Base-by-base conservation (phyloP, 35 echinoderm and acorn worm genomes). In the Hemicentrotus pulcherrimus region DNA sequence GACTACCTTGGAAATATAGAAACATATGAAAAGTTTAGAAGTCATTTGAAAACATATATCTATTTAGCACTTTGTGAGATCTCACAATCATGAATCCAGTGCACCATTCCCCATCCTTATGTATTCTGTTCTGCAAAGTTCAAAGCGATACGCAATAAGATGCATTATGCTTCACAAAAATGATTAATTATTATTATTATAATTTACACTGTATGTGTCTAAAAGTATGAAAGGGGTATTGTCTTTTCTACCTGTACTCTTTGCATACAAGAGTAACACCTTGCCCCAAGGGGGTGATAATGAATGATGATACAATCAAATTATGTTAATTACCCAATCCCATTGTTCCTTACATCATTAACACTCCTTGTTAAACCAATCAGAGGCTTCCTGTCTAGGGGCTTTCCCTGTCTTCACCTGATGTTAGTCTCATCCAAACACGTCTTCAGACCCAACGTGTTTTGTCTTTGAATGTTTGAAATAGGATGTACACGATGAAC, bases 251-350 rank as follows among this genome's bases (percentile, higher is more conserved):
- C 50, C 15, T 55, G 10, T 55, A 55, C 65, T 78, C 7, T n/a
- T 78, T 78, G 1, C 4, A n/a, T n/a, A 8, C 19, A 28, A 78
- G 65, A 78, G 65, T n/a, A 28, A 78, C 65, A n/a, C 65, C 65
- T 78, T 7, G 65, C 19, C 65, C 65, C 28, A 78, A 28, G 28
- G 65, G 65, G 24, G 65, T n/a, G 22, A 78, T 78, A 78, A 78
- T 28, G 61, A 78, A 78, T 78, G 65, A 78, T 78, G 65, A 22
- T 78, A 78, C 65, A 78, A 78, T 78, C 7, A 78, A 24, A 78
- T 78, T 78, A 78, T 78, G n/a, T n/a, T n/a, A n/a, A n/a, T n/a
- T n/a, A n/a, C n/a, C 65, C 65, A 78, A 78, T 78, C 65, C 65
- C 65, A 78, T 78, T 78, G 65, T 78, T 78, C 65, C 24, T 78